Conservation (phyloP, 2,888 invertebrate species). For the Hyalella azteca region DNA sequence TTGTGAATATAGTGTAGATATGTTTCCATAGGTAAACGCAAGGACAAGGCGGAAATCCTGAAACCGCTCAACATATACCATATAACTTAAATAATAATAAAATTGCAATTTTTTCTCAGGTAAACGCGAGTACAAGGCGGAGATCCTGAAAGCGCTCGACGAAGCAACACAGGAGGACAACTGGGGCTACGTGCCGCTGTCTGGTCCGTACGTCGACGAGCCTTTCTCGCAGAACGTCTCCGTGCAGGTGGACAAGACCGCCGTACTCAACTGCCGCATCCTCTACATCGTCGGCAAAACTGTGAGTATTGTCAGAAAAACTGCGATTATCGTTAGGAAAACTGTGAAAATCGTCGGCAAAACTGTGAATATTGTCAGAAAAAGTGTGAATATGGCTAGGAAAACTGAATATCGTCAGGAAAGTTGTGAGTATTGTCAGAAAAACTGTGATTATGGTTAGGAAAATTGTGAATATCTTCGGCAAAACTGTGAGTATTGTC, state of each 20-base stretch:
- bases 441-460: too few species aligned
- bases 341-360: too few species aligned
- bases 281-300: conserved; percentile 53
- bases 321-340: too few species aligned
- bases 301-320: too few species aligned
- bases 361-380: too few species aligned
- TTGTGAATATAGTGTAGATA: too few species aligned
- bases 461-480: too few species aligned
- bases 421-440: too few species aligned
- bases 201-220: conserved; percentile 51
- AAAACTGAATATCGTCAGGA: too few species aligned
- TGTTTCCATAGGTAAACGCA: conserved; percentile 41
- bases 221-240: conserved; percentile 47
- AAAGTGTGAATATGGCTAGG: too few species aligned
- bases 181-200: conserved; percentile 56
- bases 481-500: conserved; percentile 52
- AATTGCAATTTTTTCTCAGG: conserved; percentile 34
- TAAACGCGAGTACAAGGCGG: conserved; percentile 51
- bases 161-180: conserved; percentile 53
- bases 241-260: conserved; percentile 52
- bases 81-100: too few species aligned
- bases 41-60: conserved; percentile 54
- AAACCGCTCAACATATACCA: conserved; percentile 52
- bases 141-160: conserved; percentile 54
- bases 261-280: conserved; percentile 53